A percentile compares a stretch with the other conserved stretches of the same genome.
Evolutionary conservation across 2,113 vertebrate genomes (phyloP).

Genomic region (Axis porcinus): DNA sequence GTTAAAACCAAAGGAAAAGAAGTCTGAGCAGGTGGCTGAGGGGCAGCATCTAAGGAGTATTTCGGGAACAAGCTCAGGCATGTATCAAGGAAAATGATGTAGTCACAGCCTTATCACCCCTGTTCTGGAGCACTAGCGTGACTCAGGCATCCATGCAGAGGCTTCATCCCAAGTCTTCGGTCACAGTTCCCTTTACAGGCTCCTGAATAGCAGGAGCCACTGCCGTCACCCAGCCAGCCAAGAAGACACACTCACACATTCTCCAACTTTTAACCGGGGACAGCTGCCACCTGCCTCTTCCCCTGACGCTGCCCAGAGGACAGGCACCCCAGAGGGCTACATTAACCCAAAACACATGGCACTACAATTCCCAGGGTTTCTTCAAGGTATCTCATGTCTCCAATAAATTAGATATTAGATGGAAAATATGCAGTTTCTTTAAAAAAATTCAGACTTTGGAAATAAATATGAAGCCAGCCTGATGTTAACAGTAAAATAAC

Average conservation of each 20-base stretch:
- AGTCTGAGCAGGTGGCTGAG: not conserved
- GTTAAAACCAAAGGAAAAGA: not conserved
- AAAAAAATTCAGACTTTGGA: not conserved
- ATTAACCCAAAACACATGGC: not conserved
- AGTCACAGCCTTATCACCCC: not conserved
- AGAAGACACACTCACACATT: not conserved
- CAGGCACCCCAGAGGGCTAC: not conserved
- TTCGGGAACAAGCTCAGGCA: not conserved
- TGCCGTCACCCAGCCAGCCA: not conserved
- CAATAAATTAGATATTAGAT: not conserved
- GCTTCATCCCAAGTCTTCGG: too few species aligned
- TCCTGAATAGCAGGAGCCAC: not conserved
- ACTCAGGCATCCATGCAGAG: not conserved
- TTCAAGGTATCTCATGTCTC: not conserved
- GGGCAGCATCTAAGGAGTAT: not conserved
- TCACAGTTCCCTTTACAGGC: not conserved
- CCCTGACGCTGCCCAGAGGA: not conserved
- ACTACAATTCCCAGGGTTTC: not conserved
- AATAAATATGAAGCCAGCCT: not conserved
- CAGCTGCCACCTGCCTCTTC: not conserved
- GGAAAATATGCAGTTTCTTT: not conserved
- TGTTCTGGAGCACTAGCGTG: not conserved
- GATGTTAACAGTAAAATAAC: not conserved
- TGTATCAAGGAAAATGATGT: not conserved
- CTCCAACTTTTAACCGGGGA: not conserved